A percentile compares a stretch with the other conserved stretches of the same genome.
These are phyloP conservation scores for Monoplex corrugatus DNA, from an alignment of 2,888 invertebrate genomes.

Conservation along the genomic window DNA sequence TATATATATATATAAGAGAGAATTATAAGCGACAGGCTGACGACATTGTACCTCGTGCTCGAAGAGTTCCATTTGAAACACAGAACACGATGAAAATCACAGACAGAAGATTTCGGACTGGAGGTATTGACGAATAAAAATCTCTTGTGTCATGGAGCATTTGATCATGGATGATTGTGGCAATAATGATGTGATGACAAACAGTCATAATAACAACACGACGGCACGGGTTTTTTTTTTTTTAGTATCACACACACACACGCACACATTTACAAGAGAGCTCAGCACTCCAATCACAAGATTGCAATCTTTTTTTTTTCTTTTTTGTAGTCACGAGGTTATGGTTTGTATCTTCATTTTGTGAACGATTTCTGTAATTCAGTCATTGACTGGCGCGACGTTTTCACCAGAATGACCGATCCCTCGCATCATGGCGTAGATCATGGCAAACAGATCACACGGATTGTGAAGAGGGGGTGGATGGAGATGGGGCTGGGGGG, in stretches of 20 bases:
- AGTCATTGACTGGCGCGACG: conserved; percentile 41
- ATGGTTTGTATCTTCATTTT: background rate
- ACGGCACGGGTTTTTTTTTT: background rate
- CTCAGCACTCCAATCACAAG: background rate
- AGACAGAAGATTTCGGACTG: conserved; percentile 30
- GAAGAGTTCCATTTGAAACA: background rate
- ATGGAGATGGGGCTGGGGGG: background rate
- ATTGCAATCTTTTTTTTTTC: background rate
- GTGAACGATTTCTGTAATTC: background rate
- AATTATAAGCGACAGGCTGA: too few species aligned
- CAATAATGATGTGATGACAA: too few species aligned
- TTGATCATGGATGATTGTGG: conserved; percentile 27
- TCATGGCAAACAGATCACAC: conserved; percentile 19
- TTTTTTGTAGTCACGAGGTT: background rate
- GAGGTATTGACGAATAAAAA: background rate
- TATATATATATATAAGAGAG: background rate
- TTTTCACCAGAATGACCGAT: background rate
- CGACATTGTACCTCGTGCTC: too few species aligned
- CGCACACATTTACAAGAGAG: background rate
- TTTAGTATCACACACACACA: conserved; percentile 28
- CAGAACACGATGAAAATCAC: background rate
- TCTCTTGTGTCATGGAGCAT: background rate
- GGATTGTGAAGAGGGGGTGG: background rate
- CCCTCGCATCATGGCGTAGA: conserved; percentile 45
- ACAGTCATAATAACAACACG: too few species aligned